A percentile compares a stretch with the other conserved stretches of the same genome.
These are phyloP conservation scores for Palythoa heliodiscus DNA, from an alignment of 92 coral and sea anemone genomes.

Conservation along the genomic window DNA sequence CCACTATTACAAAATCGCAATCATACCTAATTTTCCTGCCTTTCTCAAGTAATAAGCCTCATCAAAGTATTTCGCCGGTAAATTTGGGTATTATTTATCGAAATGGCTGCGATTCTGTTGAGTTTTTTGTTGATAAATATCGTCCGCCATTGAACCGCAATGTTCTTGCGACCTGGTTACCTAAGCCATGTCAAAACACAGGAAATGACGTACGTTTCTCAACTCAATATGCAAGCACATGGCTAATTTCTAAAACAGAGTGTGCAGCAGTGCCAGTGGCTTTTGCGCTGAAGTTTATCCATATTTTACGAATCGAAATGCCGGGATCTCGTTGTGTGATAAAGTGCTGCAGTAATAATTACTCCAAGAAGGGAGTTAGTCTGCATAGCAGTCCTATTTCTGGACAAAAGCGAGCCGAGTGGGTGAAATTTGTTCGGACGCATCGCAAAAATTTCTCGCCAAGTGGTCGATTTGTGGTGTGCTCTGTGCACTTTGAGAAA, in stretches of 20 bases:
- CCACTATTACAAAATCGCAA: too few relatives aligned
- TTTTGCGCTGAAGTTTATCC: not conserved
- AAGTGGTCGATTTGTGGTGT: constrained; percentile 6
- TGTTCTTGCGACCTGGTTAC: not conserved
- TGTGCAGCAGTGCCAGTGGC: not conserved
- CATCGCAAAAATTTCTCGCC: not conserved
- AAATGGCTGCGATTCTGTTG: not conserved
- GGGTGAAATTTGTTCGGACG: not conserved
- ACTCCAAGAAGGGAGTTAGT: constrained; percentile 3
- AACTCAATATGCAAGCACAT: not conserved
- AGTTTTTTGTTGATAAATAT: not conserved
- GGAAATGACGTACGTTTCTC: not conserved
- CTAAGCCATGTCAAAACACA: too few relatives aligned
- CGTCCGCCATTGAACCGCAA: not conserved
- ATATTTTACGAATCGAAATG: not conserved
- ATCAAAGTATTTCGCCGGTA: not conserved
- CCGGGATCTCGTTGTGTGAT: constrained; percentile 10
- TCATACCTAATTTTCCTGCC: not conserved
- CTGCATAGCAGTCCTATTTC: constrained; percentile 14
- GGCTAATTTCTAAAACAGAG: not conserved
- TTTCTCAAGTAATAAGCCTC: not conserved
- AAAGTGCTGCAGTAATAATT: not conserved
- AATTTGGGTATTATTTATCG: too few relatives aligned
- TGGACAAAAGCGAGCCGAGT: constrained; percentile 1
- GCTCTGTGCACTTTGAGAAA: constrained; percentile 8